Conservation (phyloP, 92 coral and sea anemone species). For the Umimayanthus chanpuru region DNA sequence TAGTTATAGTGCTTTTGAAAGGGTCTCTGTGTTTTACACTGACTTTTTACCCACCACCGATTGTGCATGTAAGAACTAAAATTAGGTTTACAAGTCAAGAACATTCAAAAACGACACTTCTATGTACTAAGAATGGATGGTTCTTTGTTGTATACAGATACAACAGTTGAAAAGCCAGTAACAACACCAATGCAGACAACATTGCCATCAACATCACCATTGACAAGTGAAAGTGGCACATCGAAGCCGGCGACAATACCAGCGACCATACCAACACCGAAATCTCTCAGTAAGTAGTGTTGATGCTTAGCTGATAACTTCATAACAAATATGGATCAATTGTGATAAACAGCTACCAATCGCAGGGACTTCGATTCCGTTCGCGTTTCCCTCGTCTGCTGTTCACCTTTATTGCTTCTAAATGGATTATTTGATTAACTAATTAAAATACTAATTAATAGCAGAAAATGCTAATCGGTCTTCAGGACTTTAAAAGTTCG, state of each 20-base stretch:
- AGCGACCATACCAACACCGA: background rate
- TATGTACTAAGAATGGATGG: background rate
- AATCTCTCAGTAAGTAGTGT: background rate
- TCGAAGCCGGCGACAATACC: background rate
- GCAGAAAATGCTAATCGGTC: background rate
- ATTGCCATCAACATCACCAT: background rate
- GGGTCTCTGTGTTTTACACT: background rate
- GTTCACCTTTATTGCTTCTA: no score
- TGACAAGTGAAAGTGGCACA: background rate
- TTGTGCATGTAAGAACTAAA: background rate
- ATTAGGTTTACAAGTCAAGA: background rate
- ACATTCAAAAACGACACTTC: background rate
- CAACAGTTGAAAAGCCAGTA: background rate
- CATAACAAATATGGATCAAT: no score
- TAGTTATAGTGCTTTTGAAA: background rate
- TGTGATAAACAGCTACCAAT: no score
- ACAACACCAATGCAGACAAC: background rate
- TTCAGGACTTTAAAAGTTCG: background rate
- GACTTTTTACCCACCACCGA: no score
- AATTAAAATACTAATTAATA: no score
- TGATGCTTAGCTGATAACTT: background rate
- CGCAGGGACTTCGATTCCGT: no score
- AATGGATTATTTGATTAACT: no score
- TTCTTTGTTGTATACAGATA: conserved; percentile 1
- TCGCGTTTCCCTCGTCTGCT: no score